Evolutionary conservation across 92 coral and sea anemone species (phyloP), one percentile per base, ranked within the genome.

Genomic region (Palythoa grandis): DNA sequence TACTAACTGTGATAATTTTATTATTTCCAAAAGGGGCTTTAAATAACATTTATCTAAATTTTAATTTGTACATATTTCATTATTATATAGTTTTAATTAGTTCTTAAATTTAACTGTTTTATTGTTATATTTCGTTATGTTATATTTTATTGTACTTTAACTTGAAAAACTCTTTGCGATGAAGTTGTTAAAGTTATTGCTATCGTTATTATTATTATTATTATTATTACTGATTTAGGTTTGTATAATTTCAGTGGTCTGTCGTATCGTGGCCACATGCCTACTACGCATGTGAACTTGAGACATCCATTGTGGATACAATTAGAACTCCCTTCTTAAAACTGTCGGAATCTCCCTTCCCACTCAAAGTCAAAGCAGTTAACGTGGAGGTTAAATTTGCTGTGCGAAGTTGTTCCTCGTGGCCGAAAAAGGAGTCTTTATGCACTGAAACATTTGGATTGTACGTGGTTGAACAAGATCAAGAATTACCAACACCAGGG

Each of bases 321-420:
- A 16, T 76, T n/a, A 54, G 67, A 35, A 22, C 82, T 11, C 82
- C 82, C 24, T 76, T 76, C n/a, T 52, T 54, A 76, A 76, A 76
- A 17, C 39, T 72, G 22, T 40, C 77, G 23, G 53, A 72, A 2
- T 53, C 63, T 25, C 58, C 60, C 13, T 67, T 29, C 35, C 1
- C 35, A 29, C 35, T 29, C 53, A 48, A 54, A 11, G 65, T 54
- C 4, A 54, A 56, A n/a, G n/a, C 48, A 7, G 40, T 76, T 22
- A 24, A 54, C 67, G 67, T 76, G 1, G 68, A 76, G 23, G 20
- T 76, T 53, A 29, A 19, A 40, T 79, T 63, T 79, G 57, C 72
- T 16, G 48, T 79, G 29, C 74, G 29, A 43, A 79, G 25, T 69
- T 79, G 84, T 43, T 79, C 84, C 16, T 47, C 57, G 14, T 11